Evolutionary conservation across 2,113 vertebrate species (phyloP).

Genomic region (Nerophis ophidion): DNA sequence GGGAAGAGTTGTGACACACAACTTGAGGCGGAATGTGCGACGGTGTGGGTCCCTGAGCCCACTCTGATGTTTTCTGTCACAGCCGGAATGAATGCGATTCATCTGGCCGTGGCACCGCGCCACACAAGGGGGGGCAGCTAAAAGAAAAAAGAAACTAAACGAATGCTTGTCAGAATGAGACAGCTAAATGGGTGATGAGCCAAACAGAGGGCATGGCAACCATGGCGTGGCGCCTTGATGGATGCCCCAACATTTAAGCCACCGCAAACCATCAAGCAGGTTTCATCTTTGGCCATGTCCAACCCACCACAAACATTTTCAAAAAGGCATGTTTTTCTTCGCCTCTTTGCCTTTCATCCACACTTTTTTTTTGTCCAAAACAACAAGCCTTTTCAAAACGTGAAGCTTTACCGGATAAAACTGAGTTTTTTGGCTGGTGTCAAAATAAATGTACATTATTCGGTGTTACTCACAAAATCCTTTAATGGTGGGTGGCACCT

Average conservation of each 20-base stretch:
- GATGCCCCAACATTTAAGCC: slow-evolving; percentile 42
- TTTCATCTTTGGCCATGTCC: slow-evolving; percentile 33
- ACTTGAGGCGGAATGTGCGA: slow-evolving; percentile 5
- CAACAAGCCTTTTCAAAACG: too few species aligned
- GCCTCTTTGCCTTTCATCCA: too few species aligned
- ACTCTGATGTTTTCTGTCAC: slow-evolving; percentile 35
- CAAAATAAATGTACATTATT: too few species aligned
- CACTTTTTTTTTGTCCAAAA: too few species aligned
- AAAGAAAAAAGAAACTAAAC: not conserved
- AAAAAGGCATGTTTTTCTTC: too few species aligned
- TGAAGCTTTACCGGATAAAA: too few species aligned
- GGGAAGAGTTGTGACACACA: slow-evolving; percentile 15
- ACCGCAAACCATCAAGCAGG: slow-evolving; percentile 23
- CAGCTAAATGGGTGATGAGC: slow-evolving; percentile 34
- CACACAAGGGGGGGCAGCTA: not conserved
- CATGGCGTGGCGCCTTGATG: slow-evolving; percentile 25
- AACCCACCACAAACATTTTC: too few species aligned
- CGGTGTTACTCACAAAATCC: too few species aligned
- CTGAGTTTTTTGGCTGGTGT: too few species aligned
- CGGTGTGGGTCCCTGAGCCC: slow-evolving; percentile 3
- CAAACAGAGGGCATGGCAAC: slow-evolving; percentile 20
- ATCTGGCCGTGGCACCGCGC: slow-evolving; percentile 9
- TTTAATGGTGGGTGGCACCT: too few species aligned
- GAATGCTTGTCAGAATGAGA: slow-evolving; percentile 20
- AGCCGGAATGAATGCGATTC: slow-evolving; percentile 16